A percentile compares a stretch with the other conserved stretches of the same genome.
phyloP scores from a whole-genome alignment of 2,113 vertebrate genomes.

The Cavia porcellus region DNA sequence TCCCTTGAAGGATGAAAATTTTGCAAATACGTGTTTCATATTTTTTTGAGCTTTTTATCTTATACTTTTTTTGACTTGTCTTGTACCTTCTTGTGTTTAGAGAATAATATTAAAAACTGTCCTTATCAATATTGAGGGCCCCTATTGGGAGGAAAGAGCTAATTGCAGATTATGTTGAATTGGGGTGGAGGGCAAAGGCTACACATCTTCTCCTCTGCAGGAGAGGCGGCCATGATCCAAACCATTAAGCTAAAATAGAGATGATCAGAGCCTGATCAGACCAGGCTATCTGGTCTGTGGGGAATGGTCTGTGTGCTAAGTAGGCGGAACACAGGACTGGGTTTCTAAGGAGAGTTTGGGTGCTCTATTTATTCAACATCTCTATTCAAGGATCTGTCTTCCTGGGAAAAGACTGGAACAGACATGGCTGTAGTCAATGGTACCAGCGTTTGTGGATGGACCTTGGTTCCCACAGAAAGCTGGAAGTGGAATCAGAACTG shows the following conservation, averaged over 20 bases:
- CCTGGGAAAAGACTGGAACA: not conserved
- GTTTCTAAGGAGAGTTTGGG: not conserved
- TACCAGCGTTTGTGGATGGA: not conserved
- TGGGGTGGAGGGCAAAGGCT: not conserved
- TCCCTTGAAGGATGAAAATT: slow-evolving; percentile 62
- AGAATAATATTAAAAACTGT: slow-evolving; percentile 39
- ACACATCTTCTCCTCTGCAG: not conserved
- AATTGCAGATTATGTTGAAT: not conserved
- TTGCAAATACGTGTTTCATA: slow-evolving; percentile 44
- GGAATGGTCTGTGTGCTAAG: not conserved
- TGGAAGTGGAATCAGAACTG: not conserved
- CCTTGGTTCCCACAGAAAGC: not conserved
- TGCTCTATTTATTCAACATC: not conserved
- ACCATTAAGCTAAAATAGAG: not conserved
- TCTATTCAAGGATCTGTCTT: slow-evolving; percentile 32
- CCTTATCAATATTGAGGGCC: not conserved
- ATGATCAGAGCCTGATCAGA: not conserved
- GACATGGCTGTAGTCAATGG: not conserved
- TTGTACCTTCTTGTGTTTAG: slow-evolving; percentile 48
- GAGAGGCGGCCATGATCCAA: not conserved
- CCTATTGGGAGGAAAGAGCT: not conserved
- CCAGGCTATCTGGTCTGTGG: not conserved
- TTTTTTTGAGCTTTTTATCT: slow-evolving; percentile 60
- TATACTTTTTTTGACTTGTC: slow-evolving; percentile 11
- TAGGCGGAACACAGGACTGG: not conserved